A percentile compares a stretch with the other conserved stretches of the same genome.
Evolutionary conservation across 2,113 vertebrate species (phyloP).

Genomic region (Pseudopipra pipra): DNA sequence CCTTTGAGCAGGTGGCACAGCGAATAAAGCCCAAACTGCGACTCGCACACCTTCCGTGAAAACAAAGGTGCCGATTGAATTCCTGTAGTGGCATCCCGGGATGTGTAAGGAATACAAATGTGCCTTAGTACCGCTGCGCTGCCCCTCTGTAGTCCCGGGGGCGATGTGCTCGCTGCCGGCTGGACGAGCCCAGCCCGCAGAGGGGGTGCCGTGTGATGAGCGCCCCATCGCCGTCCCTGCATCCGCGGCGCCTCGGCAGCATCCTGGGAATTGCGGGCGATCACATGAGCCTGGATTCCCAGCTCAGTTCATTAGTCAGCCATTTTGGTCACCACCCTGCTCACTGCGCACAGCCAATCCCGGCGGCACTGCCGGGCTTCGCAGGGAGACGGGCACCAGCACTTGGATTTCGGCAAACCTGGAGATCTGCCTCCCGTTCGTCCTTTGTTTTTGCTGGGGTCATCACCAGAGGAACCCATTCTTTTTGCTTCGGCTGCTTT

Average conservation of each 20-base stretch:
- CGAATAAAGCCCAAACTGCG: rapidly evolving
- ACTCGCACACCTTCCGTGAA: background rate
- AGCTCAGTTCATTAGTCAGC: conserved; percentile 87
- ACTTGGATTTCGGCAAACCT: conserved; percentile 36
- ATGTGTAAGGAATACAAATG: background rate
- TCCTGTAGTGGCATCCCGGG: background rate
- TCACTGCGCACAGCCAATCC: conserved; percentile 84
- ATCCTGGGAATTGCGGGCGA: conserved; percentile 82
- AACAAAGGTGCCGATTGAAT: background rate
- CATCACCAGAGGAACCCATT: background rate
- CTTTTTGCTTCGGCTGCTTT: background rate
- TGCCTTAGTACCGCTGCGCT: background rate
- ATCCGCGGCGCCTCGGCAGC: conserved; percentile 73
- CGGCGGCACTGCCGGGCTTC: conserved; percentile 68
- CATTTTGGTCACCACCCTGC: conserved; percentile 98
- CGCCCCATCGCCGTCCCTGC: conserved; percentile 67
- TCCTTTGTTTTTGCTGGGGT: background rate
- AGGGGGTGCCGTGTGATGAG: conserved; percentile 41
- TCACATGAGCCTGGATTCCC: conserved; percentile 88
- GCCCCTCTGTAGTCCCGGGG: background rate
- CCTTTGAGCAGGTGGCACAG: background rate
- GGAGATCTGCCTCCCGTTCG: background rate
- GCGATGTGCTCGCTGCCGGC: background rate
- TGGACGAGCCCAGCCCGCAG: conserved; percentile 52
- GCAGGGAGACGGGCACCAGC: conserved; percentile 57